phyloP scores from a whole-genome alignment of 2,888 invertebrate species.

The Rhabditoides inermis region DNA sequence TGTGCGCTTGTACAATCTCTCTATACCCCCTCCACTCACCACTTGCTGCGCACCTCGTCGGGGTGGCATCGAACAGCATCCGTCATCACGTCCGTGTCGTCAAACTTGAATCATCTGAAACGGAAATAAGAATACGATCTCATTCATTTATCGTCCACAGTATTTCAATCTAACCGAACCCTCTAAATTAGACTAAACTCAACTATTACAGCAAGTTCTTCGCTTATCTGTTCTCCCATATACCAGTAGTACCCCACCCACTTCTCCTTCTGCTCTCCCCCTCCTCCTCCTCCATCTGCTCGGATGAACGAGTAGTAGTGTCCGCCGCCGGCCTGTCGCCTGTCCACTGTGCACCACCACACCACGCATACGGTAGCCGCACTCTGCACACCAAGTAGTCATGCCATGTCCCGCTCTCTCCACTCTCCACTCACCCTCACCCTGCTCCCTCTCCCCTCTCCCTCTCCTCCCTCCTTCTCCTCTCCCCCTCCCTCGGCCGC shows the following conservation, averaged over 20 bases:
- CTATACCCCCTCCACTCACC: slow-evolving; percentile 4
- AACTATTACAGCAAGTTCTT: too few relatives aligned
- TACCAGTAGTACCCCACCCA: too few relatives aligned
- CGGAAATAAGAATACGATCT: too few relatives aligned
- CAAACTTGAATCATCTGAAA: slow-evolving; percentile 94
- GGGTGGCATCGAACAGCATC: slow-evolving; percentile 97
- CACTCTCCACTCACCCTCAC: too few relatives aligned
- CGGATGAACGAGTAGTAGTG: slow-evolving; percentile 96
- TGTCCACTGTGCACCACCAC: slow-evolving; percentile 97
- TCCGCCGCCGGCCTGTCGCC: slow-evolving; percentile 93
- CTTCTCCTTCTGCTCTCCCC: slow-evolving; percentile 6
- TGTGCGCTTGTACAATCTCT: too few relatives aligned
- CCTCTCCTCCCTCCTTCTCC: too few relatives aligned
- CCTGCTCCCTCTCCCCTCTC: too few relatives aligned
- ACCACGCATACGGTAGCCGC: slow-evolving; percentile 83
- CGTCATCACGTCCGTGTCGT: slow-evolving; percentile 92
- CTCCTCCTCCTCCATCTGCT: slow-evolving; percentile 19
- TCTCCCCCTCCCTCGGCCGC: too few relatives aligned
- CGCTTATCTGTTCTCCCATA: too few relatives aligned
- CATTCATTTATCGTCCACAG: too few relatives aligned
- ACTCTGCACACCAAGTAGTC: background rate
- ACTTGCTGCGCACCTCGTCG: slow-evolving; percentile 63
- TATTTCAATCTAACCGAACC: too few relatives aligned
- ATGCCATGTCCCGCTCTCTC: background rate
- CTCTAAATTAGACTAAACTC: too few relatives aligned